These are phyloP conservation scores for Acronicta alni DNA, from an alignment of 2,888 invertebrate species.

Conservation along the genomic window DNA sequence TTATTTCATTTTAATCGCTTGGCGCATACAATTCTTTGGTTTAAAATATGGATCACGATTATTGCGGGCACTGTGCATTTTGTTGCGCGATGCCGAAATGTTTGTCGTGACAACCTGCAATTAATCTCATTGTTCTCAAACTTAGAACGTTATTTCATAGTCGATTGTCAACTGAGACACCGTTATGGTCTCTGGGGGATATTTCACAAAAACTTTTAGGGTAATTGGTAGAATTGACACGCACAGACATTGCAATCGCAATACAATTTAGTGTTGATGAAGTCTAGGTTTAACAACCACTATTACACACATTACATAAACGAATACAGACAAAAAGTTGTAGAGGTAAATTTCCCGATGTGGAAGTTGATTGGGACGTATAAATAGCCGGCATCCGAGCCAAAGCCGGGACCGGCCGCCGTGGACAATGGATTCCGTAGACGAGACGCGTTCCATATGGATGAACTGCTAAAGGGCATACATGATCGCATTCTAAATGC, in stretches of 20 bases:
- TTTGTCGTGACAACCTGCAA: conserved; percentile 66
- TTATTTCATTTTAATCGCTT: conserved; percentile 46
- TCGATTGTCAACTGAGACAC: conserved; percentile 61
- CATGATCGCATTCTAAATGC: conserved; percentile 69
- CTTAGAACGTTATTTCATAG: conserved; percentile 60
- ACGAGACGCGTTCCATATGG: conserved; percentile 87
- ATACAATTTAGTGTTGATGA: background rate
- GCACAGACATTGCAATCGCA: conserved; percentile 14
- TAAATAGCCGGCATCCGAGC: conserved; percentile 81
- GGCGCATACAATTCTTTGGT: conserved; percentile 25
- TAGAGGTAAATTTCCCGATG: conserved; percentile 71
- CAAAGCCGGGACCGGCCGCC: conserved; percentile 60
- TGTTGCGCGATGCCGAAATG: conserved; percentile 50
- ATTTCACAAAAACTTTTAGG: conserved; percentile 40
- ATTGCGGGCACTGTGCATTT: conserved; percentile 60
- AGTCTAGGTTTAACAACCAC: conserved; percentile 2
- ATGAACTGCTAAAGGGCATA: conserved; percentile 82
- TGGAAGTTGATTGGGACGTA: conserved; percentile 77
- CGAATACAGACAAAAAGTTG: conserved; percentile 56
- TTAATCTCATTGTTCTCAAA: conserved; percentile 67
- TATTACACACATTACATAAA: conserved; percentile 58
- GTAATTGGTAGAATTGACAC: conserved; percentile 30
- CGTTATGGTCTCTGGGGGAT: conserved; percentile 24
- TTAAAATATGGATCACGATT: conserved; percentile 53
- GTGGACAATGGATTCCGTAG: conserved; percentile 87